Base-by-base conservation (phyloP, 2,113 vertebrate genomes). In the Hiodon tergisus region DNA sequence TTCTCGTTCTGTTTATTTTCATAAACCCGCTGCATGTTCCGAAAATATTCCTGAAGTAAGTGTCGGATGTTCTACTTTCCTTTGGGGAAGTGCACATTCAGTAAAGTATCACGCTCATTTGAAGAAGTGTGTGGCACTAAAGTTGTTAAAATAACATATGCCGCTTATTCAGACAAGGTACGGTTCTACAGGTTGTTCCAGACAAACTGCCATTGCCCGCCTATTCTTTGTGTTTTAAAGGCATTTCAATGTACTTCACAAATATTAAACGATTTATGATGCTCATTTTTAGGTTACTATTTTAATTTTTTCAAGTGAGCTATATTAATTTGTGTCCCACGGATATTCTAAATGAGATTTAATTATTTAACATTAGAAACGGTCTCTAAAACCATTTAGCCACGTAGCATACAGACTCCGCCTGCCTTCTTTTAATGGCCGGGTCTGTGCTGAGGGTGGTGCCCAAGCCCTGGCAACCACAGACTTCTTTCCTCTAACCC, bases 321-420 rank as follows among this genome's bases (percentile, higher is more conserved):
- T 16, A 67, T 78, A 78, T 80, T 85, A 73, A 81, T 81, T 79
- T 71, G 72, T 73, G 69, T 78, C 77, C 77, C 76, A 78, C 59
- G 69, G 76, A 70, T 80, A 48, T 79, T 78, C 68, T 75, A 77
- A 78, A 83, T 84, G 73, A 82, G 73, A 71, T 76, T 69, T 78
- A 77, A 80, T 81, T 81, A 76, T 81, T 81, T 77, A 61, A 79
- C 74, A 70, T 70, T 72, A 51, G 70, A 78, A 79, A 75, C 76
- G 75, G 67, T 70, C 17, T 55, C 67, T 58, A 69, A 76, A 79
- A 55, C 46, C 67, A 67, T 74, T 59, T 69, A 66, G 67, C 60
- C 13, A 65, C 4, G 14, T 60, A 61, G 62, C 54, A 66, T 69
- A 55, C 71, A 70, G 17, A 57, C 9, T 67, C 67, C 7, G 51